Base-by-base conservation (phyloP, 2,888 invertebrate genomes). In the Biston betularia region DNA sequence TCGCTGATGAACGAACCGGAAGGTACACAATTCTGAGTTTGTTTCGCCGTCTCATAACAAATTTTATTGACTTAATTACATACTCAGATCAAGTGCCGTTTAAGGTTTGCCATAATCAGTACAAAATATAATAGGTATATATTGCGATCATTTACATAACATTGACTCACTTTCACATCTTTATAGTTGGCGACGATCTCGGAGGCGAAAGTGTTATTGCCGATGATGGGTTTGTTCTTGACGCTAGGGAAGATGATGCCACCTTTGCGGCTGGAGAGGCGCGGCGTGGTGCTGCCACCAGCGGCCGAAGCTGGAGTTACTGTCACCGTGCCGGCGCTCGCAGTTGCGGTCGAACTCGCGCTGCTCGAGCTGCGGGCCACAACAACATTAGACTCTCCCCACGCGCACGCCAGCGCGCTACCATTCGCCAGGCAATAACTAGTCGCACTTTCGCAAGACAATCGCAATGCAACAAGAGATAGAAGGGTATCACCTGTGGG, bases 221-320 rank as follows among this genome's bases (percentile, higher is more conserved):
- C 96, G 69, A 97, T 95, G 73, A 97, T 96, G 33, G 98, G 98
- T 79, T 98, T 98, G 88, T 98, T 98, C 90, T 98, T 98, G 59
- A 98, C 97, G 85, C 97, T 97, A 10, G 98, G 98, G 90, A 98
- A 98, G 86, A 98, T 98, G 78, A 98, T 96, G 67, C 97, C 97
- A 46, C 97, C 96, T 89, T 97, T 97, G 72, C 97, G 95, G 67
- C 83, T 87, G 73, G 85, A 74, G 65, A 89, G 87, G 59, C 95
- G 95, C 48, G 94, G 89, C 55, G 89, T 89, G n/a, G 91, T 86
- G 72, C 75, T 73, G 63, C 78, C 80, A 38, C 65, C 67, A 65
- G 70, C 63, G 63, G 83, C 80, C 53, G 92, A 84, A 57, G 92
- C 80, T 48, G 93, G 86, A 57, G 92, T 88, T 76, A 89, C 89